A percentile compares a stretch with the other conserved stretches of the same genome.
Evolutionary conservation across 2,888 invertebrate species (phyloP).

Genomic region (Orthosia gracilis): DNA sequence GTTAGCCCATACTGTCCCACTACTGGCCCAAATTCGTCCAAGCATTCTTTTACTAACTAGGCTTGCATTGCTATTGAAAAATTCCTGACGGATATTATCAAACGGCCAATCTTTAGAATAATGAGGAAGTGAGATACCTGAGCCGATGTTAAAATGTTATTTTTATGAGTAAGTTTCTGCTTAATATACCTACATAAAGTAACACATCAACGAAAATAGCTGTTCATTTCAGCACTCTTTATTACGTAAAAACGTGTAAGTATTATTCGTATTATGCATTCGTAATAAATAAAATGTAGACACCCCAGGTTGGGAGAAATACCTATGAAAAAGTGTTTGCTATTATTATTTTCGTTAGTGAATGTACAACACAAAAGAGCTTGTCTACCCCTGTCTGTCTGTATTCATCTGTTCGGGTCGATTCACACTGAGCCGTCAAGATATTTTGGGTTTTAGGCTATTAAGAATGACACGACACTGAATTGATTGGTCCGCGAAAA

Average conservation of each 20-base stretch:
- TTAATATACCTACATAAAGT: constrained; percentile 4
- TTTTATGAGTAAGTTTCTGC: neutral
- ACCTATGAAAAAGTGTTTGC: neutral
- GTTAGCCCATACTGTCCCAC: no score
- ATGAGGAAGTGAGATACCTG: neutral
- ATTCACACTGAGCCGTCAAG: constrained; percentile 13
- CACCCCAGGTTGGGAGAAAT: neutral
- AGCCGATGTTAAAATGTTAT: neutral
- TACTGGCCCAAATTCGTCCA: no score
- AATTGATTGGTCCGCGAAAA: neutral
- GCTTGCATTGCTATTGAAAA: no score
- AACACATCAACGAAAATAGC: constrained; percentile 3
- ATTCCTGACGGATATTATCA: no score
- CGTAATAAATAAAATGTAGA: constrained; percentile 7
- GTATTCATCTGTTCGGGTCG: constrained; percentile 31
- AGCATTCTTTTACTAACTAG: no score
- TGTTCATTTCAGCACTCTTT: neutral
- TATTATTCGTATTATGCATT: neutral
- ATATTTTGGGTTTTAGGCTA: neutral
- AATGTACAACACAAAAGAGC: constrained; percentile 37
- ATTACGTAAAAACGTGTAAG: neutral
- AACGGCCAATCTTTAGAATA: neutral
- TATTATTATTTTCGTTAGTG: constrained; percentile 18
- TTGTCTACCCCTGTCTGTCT: constrained; percentile 15
- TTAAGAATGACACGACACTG: neutral